Evolutionary conservation across 2,113 vertebrate genomes (phyloP).

Genomic region (Phalacrocorax pelagicus): DNA sequence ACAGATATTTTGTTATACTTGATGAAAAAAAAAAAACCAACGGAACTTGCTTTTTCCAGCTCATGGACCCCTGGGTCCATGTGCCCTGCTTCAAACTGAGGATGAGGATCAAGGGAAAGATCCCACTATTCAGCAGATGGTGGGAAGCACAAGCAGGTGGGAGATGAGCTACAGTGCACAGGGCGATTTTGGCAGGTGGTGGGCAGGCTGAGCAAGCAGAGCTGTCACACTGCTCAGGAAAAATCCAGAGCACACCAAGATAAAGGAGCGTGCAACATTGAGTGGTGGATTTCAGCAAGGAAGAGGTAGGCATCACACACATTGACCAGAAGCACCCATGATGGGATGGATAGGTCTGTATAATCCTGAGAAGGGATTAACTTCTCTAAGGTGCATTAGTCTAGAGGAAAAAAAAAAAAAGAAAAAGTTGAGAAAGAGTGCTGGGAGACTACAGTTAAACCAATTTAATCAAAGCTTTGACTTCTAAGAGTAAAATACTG

Average conservation of each 20-base stretch:
- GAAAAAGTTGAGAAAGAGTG: not conserved
- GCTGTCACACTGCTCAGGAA: not conserved
- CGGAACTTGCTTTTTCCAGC: not conserved
- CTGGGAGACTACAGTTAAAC: not conserved
- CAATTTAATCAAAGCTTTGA: not conserved
- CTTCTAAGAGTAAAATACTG: not conserved
- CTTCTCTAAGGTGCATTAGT: not conserved
- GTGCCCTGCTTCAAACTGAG: not conserved
- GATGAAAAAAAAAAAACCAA: no score
- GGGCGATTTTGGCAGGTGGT: not conserved
- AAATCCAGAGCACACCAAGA: not conserved
- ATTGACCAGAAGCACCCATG: accelerated
- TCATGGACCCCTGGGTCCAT: accelerated
- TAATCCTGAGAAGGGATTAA: not conserved
- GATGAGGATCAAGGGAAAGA: not conserved
- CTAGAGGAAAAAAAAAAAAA: not conserved
- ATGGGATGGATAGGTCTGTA: not conserved
- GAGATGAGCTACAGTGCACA: not conserved
- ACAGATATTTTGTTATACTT: not conserved
- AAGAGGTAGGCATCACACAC: not conserved
- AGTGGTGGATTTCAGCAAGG: not conserved
- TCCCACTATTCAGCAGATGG: not conserved
- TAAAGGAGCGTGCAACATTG: not conserved
- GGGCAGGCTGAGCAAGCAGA: not conserved
- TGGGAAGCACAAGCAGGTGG: not conserved